Evolutionary conservation across 1,140 invertebrate species (phyloP), one percentile per base, ranked within the genome.

Genomic region (Zophobas atratus): DNA sequence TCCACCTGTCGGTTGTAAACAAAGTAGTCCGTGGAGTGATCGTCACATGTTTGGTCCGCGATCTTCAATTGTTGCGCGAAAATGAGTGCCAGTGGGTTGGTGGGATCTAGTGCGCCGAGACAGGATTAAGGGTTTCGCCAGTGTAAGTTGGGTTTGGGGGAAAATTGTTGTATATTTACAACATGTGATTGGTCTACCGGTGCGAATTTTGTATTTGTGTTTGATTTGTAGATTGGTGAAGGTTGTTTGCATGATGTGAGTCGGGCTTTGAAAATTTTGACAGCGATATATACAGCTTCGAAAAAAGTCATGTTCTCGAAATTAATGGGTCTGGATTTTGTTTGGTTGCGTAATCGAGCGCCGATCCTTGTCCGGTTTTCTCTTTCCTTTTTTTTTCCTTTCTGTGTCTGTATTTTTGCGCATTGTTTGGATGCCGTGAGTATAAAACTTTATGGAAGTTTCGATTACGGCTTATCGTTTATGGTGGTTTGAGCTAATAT

Each of bases 1-100:
- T 67, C 60, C 60, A 67, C 60, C 60, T 67, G 60, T 67, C 39
- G 60, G 60, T 41, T 67, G 60, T 67, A 67, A 67, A 67, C 60
- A 67, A 67, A 67, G 60, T 67, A 67, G 38, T 67, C 60, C 60
- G 60, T 36, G 60, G 39, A 8, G 39, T 32, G 38, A 67, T 43
- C 60, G 60, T 67, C 60, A 67, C 60, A 67, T 67, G 60, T 67
- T 67, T 39, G 6, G 4, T 51, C 38, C 6, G n/a, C 57, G 57
- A 41, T 63, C 43, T 63, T 63, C 57, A 8, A 20, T 63, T 63
- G 57, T 38, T 63, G 36, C 55, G 55, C 55, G 55, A 35, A 33
- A 57, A 67, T 67, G 60, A 39, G 60, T 67, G 60, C n/a, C 33
- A 41, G 39, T 43, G 60, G 6, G 3, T 6, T 67, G 60, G 1